phyloP scores from a whole-genome alignment of 2,797 vertebrate genomes.

The Coluber constrictor region DNA sequence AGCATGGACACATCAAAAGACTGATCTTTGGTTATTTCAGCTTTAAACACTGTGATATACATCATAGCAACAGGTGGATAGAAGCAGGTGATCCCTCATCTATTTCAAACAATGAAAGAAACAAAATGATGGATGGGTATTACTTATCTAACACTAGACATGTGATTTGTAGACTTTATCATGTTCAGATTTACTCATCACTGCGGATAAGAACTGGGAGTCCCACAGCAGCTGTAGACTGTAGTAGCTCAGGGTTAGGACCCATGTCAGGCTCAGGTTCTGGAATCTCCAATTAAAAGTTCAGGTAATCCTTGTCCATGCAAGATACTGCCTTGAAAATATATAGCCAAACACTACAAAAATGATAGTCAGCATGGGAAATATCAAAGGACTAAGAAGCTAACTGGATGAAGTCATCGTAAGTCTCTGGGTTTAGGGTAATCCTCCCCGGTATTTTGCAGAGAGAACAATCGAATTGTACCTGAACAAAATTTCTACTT shows the following conservation, averaged over 20 bases:
- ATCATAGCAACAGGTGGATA: neutral
- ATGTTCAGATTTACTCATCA: neutral
- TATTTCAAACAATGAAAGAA: neutral
- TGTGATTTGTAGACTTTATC: neutral
- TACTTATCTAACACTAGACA: neutral
- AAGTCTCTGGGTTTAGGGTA: neutral
- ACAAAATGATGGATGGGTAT: neutral
- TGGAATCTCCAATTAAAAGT: neutral
- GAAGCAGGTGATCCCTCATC: neutral
- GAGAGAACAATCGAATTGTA: too few relatives aligned
- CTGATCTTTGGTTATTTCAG: neutral
- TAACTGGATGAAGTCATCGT: neutral
- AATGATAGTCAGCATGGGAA: neutral
- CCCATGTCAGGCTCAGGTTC: neutral
- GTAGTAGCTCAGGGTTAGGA: neutral
- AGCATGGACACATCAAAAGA: neutral
- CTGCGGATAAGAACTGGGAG: neutral
- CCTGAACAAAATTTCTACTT: too few relatives aligned
- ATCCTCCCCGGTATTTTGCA: too few relatives aligned
- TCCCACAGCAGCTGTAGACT: neutral
- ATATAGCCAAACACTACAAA: neutral
- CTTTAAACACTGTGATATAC: neutral
- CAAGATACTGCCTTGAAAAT: neutral
- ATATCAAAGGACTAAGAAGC: neutral
- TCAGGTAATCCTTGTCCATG: neutral